Base-by-base conservation (phyloP, 2,888 invertebrate species). In the Rhyacophila evoluta region DNA sequence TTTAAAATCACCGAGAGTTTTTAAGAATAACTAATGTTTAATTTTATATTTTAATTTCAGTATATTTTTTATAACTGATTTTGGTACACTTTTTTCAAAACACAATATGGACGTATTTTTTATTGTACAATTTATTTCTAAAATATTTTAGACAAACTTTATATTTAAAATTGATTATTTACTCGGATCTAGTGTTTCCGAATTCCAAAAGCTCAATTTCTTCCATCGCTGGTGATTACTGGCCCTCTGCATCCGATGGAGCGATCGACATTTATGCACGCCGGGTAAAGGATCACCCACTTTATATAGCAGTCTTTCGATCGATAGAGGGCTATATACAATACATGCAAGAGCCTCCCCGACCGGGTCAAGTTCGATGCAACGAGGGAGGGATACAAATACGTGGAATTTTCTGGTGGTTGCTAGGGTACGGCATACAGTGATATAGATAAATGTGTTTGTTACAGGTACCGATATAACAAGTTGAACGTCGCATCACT, bases 291-390 rank as follows among this genome's bases (percentile, higher is more conserved):
- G 55, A 55, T 55, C 6, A 5, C 19, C 8, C 4, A 19, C 55
- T 2, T 55, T 55, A 25, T 55, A 55, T 55, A 55, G 55, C 25
- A 10, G 55, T 55, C 6, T 8, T 55, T 15, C 8, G 19, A 55
- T 55, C 55, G 55, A 55, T 55, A 55, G 55, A 55, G 55, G 19
- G 55, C 55, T 6, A 6, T 55, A 15, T 55, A 55, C 19, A 55
- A 15, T 55, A 55, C 19, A 55, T 55, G 55, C 55, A 55, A 55
- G 55, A 55, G 19, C 15, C 55, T 55, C 0, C 55, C 55, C 5
- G 25, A 55, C 55, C 55, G 55, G 55, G 55, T 55, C 55, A 55
- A 55, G 55, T 55, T 55, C 25, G 25, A 55, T 55, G 55, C 55
- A 55, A 19, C 55, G 5, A 55, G 55, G 55, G 8, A 6, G 8